These are phyloP conservation scores for Lamprologus lemairii DNA, from an alignment of 2,113 vertebrate genomes.

Conservation along the genomic window DNA sequence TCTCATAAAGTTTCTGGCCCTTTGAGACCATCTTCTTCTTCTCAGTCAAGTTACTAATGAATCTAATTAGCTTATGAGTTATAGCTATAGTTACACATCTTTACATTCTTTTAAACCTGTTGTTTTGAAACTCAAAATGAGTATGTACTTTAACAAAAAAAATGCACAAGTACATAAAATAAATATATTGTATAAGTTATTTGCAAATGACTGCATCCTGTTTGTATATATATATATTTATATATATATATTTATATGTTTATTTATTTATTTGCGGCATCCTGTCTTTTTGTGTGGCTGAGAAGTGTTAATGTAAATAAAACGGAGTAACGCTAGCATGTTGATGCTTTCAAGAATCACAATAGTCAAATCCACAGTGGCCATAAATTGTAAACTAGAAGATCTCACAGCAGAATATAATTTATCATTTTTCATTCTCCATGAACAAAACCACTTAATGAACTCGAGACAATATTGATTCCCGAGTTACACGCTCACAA, in stretches of 20 bases:
- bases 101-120: background rate
- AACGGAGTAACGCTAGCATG: background rate
- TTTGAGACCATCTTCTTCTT: fast-evolving
- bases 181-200: background rate
- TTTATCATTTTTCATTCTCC: background rate
- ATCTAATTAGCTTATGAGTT: background rate
- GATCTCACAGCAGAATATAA: background rate
- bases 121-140: background rate
- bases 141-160: background rate
- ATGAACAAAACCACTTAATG: background rate
- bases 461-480: background rate
- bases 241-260: background rate
- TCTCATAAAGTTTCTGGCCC: background rate
- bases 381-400: background rate
- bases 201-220: background rate
- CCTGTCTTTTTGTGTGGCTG: background rate
- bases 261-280: background rate
- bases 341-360: background rate
- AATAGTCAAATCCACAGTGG: background rate
- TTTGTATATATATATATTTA: fast-evolving
- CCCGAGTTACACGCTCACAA: background rate
- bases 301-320: background rate
- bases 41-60: background rate
- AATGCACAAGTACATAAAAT: background rate
- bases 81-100: background rate